These are phyloP conservation scores for Ophion costatus DNA, from an alignment of 2,888 invertebrate genomes.

Conservation along the genomic window DNA sequence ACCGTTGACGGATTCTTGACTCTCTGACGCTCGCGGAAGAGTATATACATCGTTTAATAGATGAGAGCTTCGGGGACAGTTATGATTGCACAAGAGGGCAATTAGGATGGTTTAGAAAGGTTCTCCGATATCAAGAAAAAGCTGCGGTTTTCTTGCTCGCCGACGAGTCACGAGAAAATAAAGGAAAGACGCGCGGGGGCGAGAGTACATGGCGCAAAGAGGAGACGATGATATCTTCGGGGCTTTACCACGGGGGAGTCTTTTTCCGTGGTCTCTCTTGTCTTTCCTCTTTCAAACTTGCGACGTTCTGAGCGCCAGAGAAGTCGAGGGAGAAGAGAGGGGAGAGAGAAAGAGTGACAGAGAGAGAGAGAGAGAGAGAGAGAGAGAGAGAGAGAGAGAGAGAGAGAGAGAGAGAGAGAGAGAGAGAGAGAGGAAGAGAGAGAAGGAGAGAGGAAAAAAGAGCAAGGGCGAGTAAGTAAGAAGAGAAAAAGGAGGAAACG, in stretches of 20 bases:
- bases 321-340: slow-evolving; percentile 22
- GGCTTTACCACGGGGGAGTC: slow-evolving; percentile 54
- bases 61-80: slow-evolving; percentile 61
- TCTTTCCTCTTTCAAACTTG: slow-evolving; percentile 43
- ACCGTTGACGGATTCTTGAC: slow-evolving; percentile 56
- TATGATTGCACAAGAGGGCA: slow-evolving; percentile 66
- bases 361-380: too few species aligned
- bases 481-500: background rate
- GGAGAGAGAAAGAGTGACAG: background rate
- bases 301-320: slow-evolving; percentile 39
- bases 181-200: background rate
- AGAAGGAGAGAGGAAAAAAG: too few species aligned
- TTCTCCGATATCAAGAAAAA: slow-evolving; percentile 49
- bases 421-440: too few species aligned
- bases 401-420: background rate
- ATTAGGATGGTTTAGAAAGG: slow-evolving; percentile 59
- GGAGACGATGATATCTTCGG: slow-evolving; percentile 52
- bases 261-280: slow-evolving; percentile 33
- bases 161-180: background rate
- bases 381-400: too few species aligned
- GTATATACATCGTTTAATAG: slow-evolving; percentile 51
- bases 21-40: slow-evolving; percentile 37
- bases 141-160: slow-evolving; percentile 37
- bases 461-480: too few species aligned
- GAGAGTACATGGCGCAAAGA: background rate